Evolutionary conservation across 2,113 vertebrate species (phyloP), one percentile per base, ranked within the genome.

Genomic region (Sturnus vulgaris): DNA sequence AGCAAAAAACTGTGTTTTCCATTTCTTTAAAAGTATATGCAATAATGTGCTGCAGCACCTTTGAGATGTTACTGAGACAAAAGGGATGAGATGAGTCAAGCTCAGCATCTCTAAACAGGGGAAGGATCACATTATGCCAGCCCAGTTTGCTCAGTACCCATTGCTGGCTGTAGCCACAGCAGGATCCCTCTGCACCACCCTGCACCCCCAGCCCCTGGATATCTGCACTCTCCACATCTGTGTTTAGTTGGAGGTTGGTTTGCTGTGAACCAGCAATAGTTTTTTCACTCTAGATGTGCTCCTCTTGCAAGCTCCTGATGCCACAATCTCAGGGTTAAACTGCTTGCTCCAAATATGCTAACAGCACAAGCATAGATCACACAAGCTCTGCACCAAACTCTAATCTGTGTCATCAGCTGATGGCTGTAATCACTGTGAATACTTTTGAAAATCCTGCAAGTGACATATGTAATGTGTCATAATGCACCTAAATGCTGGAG

Each of bases 221-320:
- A 22, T 24, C 57, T 80, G 18, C 5, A 3, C 8, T 59, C 15
- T 23, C 30, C 39, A 7, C 0, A 0, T 2, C 31, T 80, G 13
- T 30, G 17, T 17, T n/a, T 21, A 20, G 21, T 14, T 78, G 44
- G 31, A 68, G 28, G 15, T 11, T 37, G n/a, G 19, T 80, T 80
- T 89, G 15, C 25, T 5, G 12, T 70, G 65, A 78, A 46, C 19
- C 22, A 75, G 10, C 5, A 12, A 0, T 9, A 7, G 0, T 6
- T 28, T 82, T 82, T 69, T 86, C 9, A 0, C 35, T 76, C 53
- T 46, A 33, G 23, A 35, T n/a, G 13, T 23, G 7, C 8, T 80
- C 19, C 12, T 82, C 17, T 46, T 47, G 14, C 20, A 42, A 65
- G 49, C 28, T 72, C 21, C 53, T 79, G 75, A 39, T 57, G 37